Evolutionary conservation across 2,888 invertebrate species (phyloP).

Genomic region (Agrilus cyanescens): DNA sequence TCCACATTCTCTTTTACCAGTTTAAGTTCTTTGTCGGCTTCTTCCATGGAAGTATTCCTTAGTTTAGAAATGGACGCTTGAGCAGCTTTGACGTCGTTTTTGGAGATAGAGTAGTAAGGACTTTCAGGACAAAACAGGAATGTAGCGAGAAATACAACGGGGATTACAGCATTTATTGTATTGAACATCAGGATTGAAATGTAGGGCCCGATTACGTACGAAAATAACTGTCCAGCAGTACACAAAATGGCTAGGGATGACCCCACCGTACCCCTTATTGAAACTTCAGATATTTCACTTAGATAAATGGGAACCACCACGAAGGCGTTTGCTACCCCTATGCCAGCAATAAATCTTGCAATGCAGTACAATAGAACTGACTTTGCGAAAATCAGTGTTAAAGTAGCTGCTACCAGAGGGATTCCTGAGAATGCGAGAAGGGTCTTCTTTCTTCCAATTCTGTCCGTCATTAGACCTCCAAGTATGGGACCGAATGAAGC

Average conservation of each 20-base stretch:
- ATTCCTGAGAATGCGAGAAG: conserved; percentile 51
- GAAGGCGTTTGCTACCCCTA: conserved; percentile 54
- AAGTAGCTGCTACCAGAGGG: conserved; percentile 52
- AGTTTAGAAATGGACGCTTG: conserved; percentile 50
- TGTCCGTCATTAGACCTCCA: conserved; percentile 56
- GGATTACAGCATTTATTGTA: conserved; percentile 46
- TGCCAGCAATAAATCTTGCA: conserved; percentile 45
- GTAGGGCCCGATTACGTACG: conserved; percentile 58
- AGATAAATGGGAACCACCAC: conserved; percentile 73
- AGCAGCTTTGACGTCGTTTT: conserved; percentile 48
- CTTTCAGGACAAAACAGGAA: conserved; percentile 70
- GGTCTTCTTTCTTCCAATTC: conserved; percentile 57
- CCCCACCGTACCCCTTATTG: conserved; percentile 66
- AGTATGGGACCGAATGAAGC: conserved; percentile 52
- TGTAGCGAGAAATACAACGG: conserved; percentile 32
- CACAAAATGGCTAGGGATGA: conserved; percentile 58
- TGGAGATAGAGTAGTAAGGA: conserved; percentile 52
- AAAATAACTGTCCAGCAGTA: conserved; percentile 50
- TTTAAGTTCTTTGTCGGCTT: conserved; percentile 45
- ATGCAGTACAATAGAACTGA: conserved; percentile 6
- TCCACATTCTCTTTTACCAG: conserved; percentile 13
- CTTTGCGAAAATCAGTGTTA: conserved; percentile 16
- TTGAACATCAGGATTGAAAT: conserved; percentile 51
- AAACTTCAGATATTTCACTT: conserved; percentile 71
- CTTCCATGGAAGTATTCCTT: conserved; percentile 47